A percentile compares a stretch with the other conserved stretches of the same genome.
phyloP scores from a whole-genome alignment of 2,113 vertebrate species.

The Corythornis cristatus region DNA sequence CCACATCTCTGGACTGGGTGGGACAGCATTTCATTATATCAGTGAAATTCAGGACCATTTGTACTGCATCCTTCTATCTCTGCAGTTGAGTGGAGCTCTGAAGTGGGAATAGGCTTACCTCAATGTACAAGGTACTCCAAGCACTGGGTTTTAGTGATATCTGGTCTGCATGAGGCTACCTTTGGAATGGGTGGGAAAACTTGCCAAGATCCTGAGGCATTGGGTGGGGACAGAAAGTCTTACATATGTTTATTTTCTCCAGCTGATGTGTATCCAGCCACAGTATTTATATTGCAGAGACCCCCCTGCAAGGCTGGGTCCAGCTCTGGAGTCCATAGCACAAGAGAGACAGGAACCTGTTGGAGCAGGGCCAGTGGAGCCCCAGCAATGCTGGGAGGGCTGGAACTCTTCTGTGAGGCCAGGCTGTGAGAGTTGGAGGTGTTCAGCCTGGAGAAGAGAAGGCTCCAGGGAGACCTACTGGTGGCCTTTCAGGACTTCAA shows the following conservation, averaged over 20 bases:
- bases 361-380: neutral
- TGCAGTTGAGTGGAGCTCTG: neutral
- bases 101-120: neutral
- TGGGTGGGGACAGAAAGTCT: neutral
- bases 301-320: neutral
- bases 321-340: neutral
- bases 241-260: neutral
- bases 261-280: neutral
- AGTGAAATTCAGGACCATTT: neutral
- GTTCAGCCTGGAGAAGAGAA: neutral
- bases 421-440: neutral
- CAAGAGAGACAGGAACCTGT: neutral
- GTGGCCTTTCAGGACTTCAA: neutral
- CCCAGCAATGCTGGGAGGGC: neutral
- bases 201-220: neutral
- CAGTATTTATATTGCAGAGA: neutral
- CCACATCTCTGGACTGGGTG: fast-evolving
- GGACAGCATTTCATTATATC: neutral
- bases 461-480: neutral
- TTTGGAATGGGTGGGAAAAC: neutral
- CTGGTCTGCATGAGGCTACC: neutral
- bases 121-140: neutral
- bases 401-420: neutral
- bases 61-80: neutral
- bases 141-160: neutral